Base-by-base conservation (phyloP, 2,797 vertebrate species). In the Buphagus erythrorhynchus region DNA sequence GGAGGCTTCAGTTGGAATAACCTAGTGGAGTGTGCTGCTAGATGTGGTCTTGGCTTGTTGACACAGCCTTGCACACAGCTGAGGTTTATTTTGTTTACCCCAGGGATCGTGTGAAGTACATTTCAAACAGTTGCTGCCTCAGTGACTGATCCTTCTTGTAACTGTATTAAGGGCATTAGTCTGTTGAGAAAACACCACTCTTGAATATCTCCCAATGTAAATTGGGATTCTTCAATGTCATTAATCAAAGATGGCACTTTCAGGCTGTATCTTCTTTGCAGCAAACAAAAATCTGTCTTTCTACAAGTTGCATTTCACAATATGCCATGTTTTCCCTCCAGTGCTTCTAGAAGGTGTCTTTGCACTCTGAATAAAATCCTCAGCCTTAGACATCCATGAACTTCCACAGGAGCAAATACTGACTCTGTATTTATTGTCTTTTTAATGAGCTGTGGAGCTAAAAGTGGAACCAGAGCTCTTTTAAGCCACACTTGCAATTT, bases 161-260 rank as follows among this genome's bases (percentile, higher is more conserved):
- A 98, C 97, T 97, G 96, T 94, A 93, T 96, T 97, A 98, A 98
- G 98, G 98, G 98, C 98, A 98, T 98, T 98, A 98, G 92, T 95
- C 96, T 95, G 87, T 96, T 95, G 97, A 98, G 96, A 97, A 96
- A 97, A 97, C 96, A 98, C 97, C 97, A 97, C 98, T 97, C 90
- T 97, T 95, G 51, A 95, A 51, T 95, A 92, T 96, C 72, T 97
- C 97, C 96, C 95, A 90, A 79, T 96, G 88, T 84, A 89, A 80
- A 72, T 48, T 94, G 97, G 95, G 97, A 93, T 96, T 95, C 94
- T 75, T 97, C 88, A 87, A 89, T 84, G 95, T 97, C 96, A 80
- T 66, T 85, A 45, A 89, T 61, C 73, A 95, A 95, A 97, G 91
- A 95, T 91, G 93, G 96, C 97, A 95, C 95, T 97, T 95, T 54